A percentile compares a stretch with the other conserved stretches of the same genome.
Conservation (phyloP, 2,797 vertebrate genomes). For the Diceros bicornis region DNA sequence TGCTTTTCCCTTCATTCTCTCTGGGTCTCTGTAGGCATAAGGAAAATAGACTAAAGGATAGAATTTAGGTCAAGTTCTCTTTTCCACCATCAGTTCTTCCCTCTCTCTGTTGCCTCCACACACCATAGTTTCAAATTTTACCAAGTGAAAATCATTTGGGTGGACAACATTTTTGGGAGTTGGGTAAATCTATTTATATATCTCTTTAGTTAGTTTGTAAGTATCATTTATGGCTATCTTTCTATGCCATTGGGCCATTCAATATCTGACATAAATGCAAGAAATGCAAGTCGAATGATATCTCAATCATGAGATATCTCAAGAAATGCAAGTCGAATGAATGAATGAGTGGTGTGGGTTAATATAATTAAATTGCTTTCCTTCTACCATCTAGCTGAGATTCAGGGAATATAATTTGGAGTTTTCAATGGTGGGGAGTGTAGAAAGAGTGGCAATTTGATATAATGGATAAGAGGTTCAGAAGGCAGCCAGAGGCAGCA, state of each 20-base stretch:
- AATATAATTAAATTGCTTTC: slow-evolving; percentile 28
- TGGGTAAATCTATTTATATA: background rate
- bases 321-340: slow-evolving; percentile 32
- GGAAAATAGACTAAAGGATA: background rate
- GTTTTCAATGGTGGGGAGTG: background rate
- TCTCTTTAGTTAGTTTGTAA: slow-evolving; percentile 12
- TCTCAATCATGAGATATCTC: background rate
- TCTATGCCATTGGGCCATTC: background rate
- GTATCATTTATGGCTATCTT: background rate
- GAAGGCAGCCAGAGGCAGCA: background rate
- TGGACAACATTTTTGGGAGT: slow-evolving; percentile 26
- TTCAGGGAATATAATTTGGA: background rate
- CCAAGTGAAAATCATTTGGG: background rate
- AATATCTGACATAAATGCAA: background rate
- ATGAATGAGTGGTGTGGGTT: background rate
- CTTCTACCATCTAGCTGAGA: background rate
- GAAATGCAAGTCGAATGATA: background rate
- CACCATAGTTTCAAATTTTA: background rate
- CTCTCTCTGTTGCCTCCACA: background rate
- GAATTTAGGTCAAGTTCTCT: background rate
- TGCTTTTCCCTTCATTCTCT: background rate
- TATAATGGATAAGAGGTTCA: background rate
- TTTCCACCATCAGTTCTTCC: background rate
- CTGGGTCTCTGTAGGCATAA: background rate
- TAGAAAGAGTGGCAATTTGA: background rate